phyloP scores from a whole-genome alignment of 2,888 invertebrate species.

The Drosophila flavopinicola region DNA sequence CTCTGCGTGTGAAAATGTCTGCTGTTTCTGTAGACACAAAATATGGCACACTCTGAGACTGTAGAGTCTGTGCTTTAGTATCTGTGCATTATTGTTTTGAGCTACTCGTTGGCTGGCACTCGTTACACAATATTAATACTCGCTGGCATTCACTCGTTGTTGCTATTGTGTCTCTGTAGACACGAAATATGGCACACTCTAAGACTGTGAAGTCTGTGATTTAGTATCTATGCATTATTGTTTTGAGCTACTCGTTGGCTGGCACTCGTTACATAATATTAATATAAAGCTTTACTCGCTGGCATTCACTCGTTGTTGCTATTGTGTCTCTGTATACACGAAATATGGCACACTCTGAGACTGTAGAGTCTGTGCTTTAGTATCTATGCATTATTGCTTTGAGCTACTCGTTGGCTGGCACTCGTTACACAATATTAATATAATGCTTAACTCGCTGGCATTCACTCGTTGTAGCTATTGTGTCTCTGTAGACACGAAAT shows the following conservation, averaged over 20 bases:
- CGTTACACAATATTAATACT: not conserved
- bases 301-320: not conserved
- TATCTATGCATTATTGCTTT: not conserved
- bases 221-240: too few species aligned
- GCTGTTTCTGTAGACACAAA: not conserved
- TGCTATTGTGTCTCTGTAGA: too few species aligned
- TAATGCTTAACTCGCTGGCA: not conserved
- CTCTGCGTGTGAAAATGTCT: slow-evolving; percentile 11
- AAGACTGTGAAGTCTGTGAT: too few species aligned
- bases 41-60: slow-evolving; percentile 2
- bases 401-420: not conserved
- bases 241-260: too few species aligned
- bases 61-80: not conserved
- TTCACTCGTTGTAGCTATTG: too few species aligned
- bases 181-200: too few species aligned
- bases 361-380: not conserved
- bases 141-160: not conserved
- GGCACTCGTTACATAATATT: too few species aligned
- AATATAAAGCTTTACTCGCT: not conserved
- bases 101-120: not conserved
- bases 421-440: not conserved
- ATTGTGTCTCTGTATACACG: not conserved
- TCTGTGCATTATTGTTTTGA: not conserved
- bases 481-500: too few species aligned
- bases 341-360: slow-evolving; percentile 6